Evolutionary conservation across 1,140 invertebrate species (phyloP).

Genomic region (Hycleus cichorii): DNA sequence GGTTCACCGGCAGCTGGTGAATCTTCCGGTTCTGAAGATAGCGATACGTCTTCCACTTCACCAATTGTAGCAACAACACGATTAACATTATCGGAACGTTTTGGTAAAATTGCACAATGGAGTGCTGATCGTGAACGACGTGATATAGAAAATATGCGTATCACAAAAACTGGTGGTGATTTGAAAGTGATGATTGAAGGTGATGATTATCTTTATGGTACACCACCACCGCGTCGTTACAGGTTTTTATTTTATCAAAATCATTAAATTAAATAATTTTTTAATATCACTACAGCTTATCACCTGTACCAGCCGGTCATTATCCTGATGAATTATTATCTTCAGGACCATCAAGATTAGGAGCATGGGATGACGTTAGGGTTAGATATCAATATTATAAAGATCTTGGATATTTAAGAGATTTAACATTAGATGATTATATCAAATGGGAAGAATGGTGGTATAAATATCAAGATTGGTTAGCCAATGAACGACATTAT

Average conservation of each 20-base stretch:
- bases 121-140: slow-evolving; percentile 65
- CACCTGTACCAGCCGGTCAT: slow-evolving; percentile 64
- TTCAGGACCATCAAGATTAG: slow-evolving; percentile 61
- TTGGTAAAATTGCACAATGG: slow-evolving; percentile 87
- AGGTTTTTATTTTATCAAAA: slow-evolving; percentile 31
- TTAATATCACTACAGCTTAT: slow-evolving; percentile 41
- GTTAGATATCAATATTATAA: slow-evolving; percentile 82
- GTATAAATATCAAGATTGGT: slow-evolving; percentile 87
- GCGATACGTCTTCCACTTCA: slow-evolving; percentile 33
- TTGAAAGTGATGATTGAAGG: slow-evolving; percentile 70
- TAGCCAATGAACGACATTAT: slow-evolving; percentile 74
- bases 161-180: slow-evolving; percentile 65
- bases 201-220: slow-evolving; percentile 43
- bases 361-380: slow-evolving; percentile 76
- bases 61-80: slow-evolving; percentile 43
- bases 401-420: slow-evolving; percentile 72
- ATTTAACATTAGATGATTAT: slow-evolving; percentile 72
- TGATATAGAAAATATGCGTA: slow-evolving; percentile 76
- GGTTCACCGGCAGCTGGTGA: slow-evolving; percentile 33
- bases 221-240: slow-evolving; percentile 43
- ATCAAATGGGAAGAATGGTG: slow-evolving; percentile 92
- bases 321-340: slow-evolving; percentile 66
- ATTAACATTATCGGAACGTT: slow-evolving; percentile 69
- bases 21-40: slow-evolving; percentile 42
- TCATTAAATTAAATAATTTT: too few relatives aligned